A percentile compares a stretch with the other conserved stretches of the same genome.
phyloP scores from a whole-genome alignment of 2,113 vertebrate species.

The Pelusios castaneus region DNA sequence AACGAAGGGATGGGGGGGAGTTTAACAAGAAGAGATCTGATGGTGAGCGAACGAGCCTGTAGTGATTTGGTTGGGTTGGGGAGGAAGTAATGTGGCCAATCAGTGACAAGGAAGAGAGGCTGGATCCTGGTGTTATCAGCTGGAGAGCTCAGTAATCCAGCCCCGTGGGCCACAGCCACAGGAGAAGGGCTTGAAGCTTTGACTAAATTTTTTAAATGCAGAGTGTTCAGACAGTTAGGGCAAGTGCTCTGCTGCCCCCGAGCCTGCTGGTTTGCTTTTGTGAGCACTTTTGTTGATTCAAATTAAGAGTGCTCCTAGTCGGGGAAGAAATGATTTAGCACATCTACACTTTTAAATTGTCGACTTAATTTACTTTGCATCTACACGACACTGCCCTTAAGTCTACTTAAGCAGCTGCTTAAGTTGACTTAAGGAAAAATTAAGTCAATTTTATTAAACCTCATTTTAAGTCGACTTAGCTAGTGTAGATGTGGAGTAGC shows the following conservation, averaged over 20 bases:
- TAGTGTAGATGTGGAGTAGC: too few relatives aligned
- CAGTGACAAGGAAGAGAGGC: too few relatives aligned
- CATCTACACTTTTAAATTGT: too few relatives aligned
- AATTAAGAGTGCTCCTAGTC: rapidly evolving
- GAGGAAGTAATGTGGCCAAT: too few relatives aligned
- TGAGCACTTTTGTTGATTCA: rapidly evolving
- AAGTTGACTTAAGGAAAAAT: too few relatives aligned
- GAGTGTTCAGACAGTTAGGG: not conserved
- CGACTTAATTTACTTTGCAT: too few relatives aligned
- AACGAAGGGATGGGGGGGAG: rapidly evolving
- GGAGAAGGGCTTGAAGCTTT: not conserved
- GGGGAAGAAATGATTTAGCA: too few relatives aligned
- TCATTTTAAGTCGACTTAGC: too few relatives aligned
- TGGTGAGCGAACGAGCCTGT: rapidly evolving
- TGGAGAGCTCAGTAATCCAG: rapidly evolving
- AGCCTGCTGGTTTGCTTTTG: not conserved
- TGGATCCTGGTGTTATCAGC: rapidly evolving
- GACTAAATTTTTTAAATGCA: rapidly evolving
- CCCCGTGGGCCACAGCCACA: rapidly evolving
- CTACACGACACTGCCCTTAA: too few relatives aligned
- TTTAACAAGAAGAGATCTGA: not conserved
- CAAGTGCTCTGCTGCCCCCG: not conserved
- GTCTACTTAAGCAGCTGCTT: too few relatives aligned
- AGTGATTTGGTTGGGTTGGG: too few relatives aligned
- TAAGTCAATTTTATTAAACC: too few relatives aligned